Conservation (phyloP, 1,140 invertebrate species). For the Scaptomyza hsui region DNA sequence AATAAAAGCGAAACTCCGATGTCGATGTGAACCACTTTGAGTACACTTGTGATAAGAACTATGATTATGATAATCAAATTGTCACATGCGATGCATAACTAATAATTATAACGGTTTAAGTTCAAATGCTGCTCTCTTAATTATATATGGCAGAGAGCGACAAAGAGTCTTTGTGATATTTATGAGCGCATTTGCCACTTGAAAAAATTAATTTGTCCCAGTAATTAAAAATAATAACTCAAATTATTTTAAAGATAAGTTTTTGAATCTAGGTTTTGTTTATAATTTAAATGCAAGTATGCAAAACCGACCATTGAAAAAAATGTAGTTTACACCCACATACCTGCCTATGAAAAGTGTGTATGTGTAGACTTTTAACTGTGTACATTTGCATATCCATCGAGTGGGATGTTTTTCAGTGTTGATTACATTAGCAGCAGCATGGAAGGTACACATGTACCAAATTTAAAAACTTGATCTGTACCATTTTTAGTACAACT, state of each 20-base stretch:
- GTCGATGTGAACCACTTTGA: slow-evolving; percentile 12
- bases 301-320: not conserved
- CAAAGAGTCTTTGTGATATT: slow-evolving; percentile 1
- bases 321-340: not conserved
- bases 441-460: not conserved
- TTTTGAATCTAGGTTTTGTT: too few relatives aligned
- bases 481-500: not conserved
- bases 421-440: not conserved
- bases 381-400: not conserved
- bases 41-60: slow-evolving; percentile 48
- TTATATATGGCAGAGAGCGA: slow-evolving; percentile 1
- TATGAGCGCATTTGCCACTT: not conserved
- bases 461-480: not conserved
- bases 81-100: slow-evolving; percentile 64
- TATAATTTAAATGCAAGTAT: not conserved
- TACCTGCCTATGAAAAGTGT: not conserved
- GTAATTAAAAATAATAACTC: not conserved
- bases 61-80: slow-evolving; percentile 50
- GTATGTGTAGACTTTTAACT: slow-evolving; percentile 1
- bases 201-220: not conserved
- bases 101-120: slow-evolving; percentile 55
- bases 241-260: too few relatives aligned
- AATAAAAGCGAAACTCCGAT: not conserved
- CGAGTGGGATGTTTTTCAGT: not conserved
- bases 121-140: slow-evolving; percentile 13